Base-by-base conservation (phyloP, 2,797 vertebrate genomes). In the Coregonus suidteri region DNA sequence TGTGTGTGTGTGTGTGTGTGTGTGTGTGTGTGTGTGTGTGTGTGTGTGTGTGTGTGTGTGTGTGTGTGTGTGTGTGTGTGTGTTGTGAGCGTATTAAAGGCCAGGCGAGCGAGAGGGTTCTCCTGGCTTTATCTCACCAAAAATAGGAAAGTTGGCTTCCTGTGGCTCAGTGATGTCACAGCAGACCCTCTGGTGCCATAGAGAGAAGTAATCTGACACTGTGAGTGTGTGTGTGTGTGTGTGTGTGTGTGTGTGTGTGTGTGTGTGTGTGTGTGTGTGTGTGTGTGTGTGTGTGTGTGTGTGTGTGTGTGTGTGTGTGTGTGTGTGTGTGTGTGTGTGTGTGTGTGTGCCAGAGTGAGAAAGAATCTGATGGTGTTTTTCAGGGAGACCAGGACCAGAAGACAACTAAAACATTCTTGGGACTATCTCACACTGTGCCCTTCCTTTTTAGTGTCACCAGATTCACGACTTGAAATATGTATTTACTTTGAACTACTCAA, bases 71-170 rank as follows among this genome's bases (percentile, higher is more conserved):
- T 13, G n/a, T 71, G 47, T 15, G 6, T 30, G 64, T 34, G 65
- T 67, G 30, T 67, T 20, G 47, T 73, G 53, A 56, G 52, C 30
- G 64, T 76, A 73, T 75, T 56, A 71, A 68, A 76, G 75, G 77
- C 15, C 69, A 77, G 67, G 31, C 4, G 75, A 18, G 18, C 6
- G 51, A 77, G 41, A 59, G 62, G 66, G 74, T 86, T 90, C 90
- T 91, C 85, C 89, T 88, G 90, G 89, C 87, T 75, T 64, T 0
- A 15, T 82, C 80, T 90, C 85, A 88, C 87, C 81, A 89, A 88
- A 89, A 91, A 91, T 90, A 91, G 91, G 90, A 91, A 91, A 90
- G 89, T 89, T 92, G 91, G 88, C 87, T 77, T 85, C 80, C 81
- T 70, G 34, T 76, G 71, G 85, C 82, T 76, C 77, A 84, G 85